These are phyloP conservation scores for Dicaeum eximium DNA, from an alignment of 2,113 vertebrate species.

Conservation along the genomic window DNA sequence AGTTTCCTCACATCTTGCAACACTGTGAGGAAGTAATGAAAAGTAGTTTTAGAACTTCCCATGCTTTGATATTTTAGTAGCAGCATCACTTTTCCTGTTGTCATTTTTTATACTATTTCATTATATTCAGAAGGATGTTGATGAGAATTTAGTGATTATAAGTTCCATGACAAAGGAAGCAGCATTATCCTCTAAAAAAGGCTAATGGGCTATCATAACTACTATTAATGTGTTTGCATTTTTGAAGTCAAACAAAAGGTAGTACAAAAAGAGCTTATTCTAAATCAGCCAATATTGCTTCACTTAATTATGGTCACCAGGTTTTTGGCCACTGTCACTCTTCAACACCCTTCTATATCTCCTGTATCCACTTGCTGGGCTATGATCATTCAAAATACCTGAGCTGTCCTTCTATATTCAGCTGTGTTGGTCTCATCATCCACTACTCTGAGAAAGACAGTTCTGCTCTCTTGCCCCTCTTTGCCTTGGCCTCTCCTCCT, in stretches of 20 bases:
- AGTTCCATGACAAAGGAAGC: not conserved
- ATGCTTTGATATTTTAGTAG: not conserved
- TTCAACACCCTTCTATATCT: not conserved
- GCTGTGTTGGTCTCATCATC: not conserved
- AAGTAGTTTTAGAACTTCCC: not conserved
- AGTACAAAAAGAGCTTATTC: not conserved
- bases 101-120: not conserved
- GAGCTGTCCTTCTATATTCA: not conserved
- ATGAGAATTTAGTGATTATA: not conserved
- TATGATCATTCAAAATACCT: not conserved
- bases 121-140: not conserved
- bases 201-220: not conserved
- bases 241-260: not conserved
- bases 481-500: not conserved
- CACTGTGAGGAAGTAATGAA: not conserved
- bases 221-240: not conserved
- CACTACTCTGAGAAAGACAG: not conserved
- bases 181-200: not conserved
- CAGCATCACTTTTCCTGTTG: not conserved
- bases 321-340: not conserved
- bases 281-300: not conserved
- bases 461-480: not conserved
- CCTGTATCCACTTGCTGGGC: not conserved
- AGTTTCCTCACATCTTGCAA: not conserved
- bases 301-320: not conserved